A percentile compares a stretch with the other conserved stretches of the same genome.
Conservation (phyloP, 2,888 invertebrate genomes). For the Limenitis camilla region DNA sequence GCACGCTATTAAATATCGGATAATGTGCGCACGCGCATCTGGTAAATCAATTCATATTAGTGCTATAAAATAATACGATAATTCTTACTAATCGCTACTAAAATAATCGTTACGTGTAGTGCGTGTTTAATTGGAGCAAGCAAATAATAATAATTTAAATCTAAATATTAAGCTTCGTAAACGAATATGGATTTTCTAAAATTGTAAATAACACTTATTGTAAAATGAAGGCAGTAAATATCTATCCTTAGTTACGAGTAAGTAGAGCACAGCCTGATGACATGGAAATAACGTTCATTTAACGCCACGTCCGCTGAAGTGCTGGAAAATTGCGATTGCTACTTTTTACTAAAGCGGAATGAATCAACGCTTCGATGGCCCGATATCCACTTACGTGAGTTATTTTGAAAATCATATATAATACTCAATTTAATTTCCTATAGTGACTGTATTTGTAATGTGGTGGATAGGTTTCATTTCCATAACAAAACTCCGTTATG, state of each 20-base stretch:
- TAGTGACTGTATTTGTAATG: no score
- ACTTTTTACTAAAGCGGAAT: slow-evolving; percentile 23
- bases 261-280: slow-evolving; percentile 15
- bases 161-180: no score
- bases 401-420: not conserved
- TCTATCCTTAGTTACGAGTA: not conserved
- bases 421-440: no score
- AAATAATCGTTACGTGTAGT: not conserved
- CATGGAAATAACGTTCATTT: slow-evolving; percentile 35
- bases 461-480: no score
- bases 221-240: no score
- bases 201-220: no score
- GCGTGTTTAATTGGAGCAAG: no score
- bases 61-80: not conserved
- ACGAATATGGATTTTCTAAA: no score
- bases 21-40: slow-evolving; percentile 33
- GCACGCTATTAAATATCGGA: slow-evolving; percentile 43
- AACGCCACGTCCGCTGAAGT: slow-evolving; percentile 34
- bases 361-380: slow-evolving; percentile 11
- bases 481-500: no score
- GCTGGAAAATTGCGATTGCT: slow-evolving; percentile 27
- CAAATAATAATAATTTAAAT: no score
- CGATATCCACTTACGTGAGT: slow-evolving; percentile 6
- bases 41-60: slow-evolving; percentile 7
- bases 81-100: not conserved